Percentiles rank a stretch among this genome's conserved stretches.
Evolutionary conservation across 2,888 invertebrate genomes (phyloP).

Genomic region (Acrocera orbiculus): DNA sequence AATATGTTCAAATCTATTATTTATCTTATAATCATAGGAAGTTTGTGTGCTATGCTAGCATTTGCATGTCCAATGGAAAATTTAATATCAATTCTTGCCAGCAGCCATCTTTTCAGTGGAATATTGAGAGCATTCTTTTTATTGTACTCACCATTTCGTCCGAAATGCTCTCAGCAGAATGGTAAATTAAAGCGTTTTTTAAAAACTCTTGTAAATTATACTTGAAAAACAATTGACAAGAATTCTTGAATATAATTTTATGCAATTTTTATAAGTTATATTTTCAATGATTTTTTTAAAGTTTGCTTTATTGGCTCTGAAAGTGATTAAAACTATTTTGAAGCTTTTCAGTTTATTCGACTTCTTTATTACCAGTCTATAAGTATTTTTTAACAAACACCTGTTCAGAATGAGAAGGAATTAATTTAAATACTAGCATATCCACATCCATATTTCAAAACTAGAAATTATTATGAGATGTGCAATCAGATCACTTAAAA

Average conservation of each 20-base stretch:
- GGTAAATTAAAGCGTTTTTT: constrained; percentile 19
- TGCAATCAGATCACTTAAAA: too few species aligned
- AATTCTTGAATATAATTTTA: neutral
- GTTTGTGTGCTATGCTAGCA: constrained; percentile 37
- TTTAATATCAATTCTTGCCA: constrained; percentile 31
- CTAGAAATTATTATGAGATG: too few species aligned
- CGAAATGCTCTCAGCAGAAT: constrained; percentile 26
- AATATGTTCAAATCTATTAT: neutral
- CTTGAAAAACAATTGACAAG: neutral
- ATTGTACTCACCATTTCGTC: constrained; percentile 27
- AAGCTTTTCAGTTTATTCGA: too few species aligned
- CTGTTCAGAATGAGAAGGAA: too few species aligned
- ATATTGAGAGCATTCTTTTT: constrained; percentile 27
- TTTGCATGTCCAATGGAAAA: constrained; percentile 39
- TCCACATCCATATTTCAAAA: too few species aligned
- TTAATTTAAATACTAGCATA: too few species aligned
- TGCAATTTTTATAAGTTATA: too few species aligned
- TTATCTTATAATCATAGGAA: constrained; percentile 23
- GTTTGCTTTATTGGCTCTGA: too few species aligned
- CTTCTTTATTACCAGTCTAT: too few species aligned
- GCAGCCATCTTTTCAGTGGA: constrained; percentile 25
- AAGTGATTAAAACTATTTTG: too few species aligned
- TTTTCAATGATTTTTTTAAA: too few species aligned
- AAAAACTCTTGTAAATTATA: neutral
- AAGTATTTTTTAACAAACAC: too few species aligned